A percentile compares a stretch with the other conserved stretches of the same genome.
Conservation (phyloP, 2,113 vertebrate species). For the Phalacrocorax brasilianus region DNA sequence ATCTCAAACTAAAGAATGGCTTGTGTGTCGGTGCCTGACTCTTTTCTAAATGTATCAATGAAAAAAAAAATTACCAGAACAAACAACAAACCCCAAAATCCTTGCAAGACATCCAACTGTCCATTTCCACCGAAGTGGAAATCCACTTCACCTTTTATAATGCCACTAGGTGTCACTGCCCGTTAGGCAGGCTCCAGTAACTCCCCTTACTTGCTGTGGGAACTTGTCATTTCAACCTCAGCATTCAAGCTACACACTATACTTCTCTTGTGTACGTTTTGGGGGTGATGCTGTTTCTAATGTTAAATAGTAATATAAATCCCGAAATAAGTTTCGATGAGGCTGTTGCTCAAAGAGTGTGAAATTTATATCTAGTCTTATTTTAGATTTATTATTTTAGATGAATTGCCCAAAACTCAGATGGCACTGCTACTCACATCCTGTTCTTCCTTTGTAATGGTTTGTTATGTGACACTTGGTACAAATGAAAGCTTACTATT, state of each 20-base stretch:
- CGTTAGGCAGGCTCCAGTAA: not conserved
- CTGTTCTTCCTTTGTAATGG: not conserved
- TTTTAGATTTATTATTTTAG: not conserved
- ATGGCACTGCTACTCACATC: not conserved
- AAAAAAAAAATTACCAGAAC: not conserved
- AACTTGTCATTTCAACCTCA: not conserved
- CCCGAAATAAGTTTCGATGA: not conserved
- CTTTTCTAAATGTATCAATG: not conserved
- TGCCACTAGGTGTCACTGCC: conserved; percentile 35
- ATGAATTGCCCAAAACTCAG: not conserved
- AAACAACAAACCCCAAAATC: not conserved
- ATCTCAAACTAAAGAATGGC: not conserved
- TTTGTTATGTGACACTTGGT: not conserved
- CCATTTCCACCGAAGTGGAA: not conserved
- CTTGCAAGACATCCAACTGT: not conserved
- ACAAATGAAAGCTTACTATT: not conserved
- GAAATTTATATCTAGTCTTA: not conserved
- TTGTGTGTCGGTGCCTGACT: not conserved
- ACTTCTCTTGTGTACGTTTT: not conserved
- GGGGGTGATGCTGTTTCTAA: not conserved
- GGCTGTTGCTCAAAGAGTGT: not conserved
- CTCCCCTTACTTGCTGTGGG: not conserved
- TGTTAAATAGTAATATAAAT: not conserved
- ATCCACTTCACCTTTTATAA: not conserved
- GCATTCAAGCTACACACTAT: fast-evolving